Percentiles rank a stretch among this genome's conserved stretches.
These are phyloP conservation scores for Protula sp. DNA, from an alignment of 2,888 invertebrate species.

Conservation along the genomic window DNA sequence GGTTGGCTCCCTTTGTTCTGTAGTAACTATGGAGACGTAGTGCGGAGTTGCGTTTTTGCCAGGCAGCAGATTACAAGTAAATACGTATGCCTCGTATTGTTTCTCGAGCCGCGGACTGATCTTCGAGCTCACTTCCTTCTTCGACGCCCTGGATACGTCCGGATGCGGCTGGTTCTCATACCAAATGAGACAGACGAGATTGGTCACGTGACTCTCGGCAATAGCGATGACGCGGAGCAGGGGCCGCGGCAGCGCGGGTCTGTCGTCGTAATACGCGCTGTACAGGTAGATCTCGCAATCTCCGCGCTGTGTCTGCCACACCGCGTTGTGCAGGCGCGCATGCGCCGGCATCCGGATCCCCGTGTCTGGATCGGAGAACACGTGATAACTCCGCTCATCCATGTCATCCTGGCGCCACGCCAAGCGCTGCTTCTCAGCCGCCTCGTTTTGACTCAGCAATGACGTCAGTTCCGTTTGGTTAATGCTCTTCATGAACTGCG, in stretches of 20 bases:
- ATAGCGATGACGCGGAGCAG: conserved; percentile 8
- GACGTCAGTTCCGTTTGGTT: too few species aligned
- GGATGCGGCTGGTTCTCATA: conserved; percentile 4
- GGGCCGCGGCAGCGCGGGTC: conserved; percentile 1
- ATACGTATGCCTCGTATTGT: conserved; percentile 8
- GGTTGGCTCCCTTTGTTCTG: neutral
- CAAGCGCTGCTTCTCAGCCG: too few species aligned
- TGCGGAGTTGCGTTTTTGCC: neutral
- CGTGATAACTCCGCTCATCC: too few species aligned
- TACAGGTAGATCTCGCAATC: conserved; percentile 3
- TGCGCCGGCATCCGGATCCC: too few species aligned
- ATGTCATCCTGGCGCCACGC: too few species aligned
- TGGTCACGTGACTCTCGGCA: neutral
- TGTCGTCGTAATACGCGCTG: conserved; percentile 14
- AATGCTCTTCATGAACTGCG: too few species aligned
- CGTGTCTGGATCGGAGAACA: too few species aligned
- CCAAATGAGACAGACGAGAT: conserved; percentile 14
- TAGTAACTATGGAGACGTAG: conserved; percentile 13
- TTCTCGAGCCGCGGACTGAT: neutral
- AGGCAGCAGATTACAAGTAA: conserved; percentile 9
- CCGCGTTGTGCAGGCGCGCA: neutral
- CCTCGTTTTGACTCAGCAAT: too few species aligned
- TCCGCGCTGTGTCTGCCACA: conserved; percentile 8
- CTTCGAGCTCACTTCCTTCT: conserved; percentile 6
- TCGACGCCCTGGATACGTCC: neutral